Percentiles rank a stretch among this genome's conserved stretches.
phyloP scores from a whole-genome alignment of 2,797 vertebrate species.

The Mus spretus region DNA sequence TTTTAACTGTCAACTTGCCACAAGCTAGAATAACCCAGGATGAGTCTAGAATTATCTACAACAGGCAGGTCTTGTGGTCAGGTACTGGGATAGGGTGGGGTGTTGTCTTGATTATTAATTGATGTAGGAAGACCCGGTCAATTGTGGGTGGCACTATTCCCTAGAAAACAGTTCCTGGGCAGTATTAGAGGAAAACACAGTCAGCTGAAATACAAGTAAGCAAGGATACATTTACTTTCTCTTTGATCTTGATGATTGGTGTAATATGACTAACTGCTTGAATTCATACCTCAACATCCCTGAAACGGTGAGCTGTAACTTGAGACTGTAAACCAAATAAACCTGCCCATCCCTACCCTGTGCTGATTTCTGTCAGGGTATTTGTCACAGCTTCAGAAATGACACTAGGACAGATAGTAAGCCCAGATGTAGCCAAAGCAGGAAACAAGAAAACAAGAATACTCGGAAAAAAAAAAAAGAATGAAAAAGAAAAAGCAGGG shows the following conservation, averaged over 20 bases:
- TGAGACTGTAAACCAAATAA: neutral
- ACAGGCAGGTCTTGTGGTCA: neutral
- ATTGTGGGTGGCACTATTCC: neutral
- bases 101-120: neutral
- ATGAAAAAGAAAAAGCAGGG: neutral
- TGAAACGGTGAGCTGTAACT: neutral
- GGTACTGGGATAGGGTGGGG: neutral
- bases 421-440: neutral
- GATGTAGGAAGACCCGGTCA: neutral
- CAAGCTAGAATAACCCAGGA: neutral
- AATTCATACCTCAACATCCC: too few relatives aligned
- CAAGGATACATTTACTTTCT: neutral
- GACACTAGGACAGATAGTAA: neutral
- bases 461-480: neutral
- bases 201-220: neutral
- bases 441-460: neutral
- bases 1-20: neutral
- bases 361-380: neutral
- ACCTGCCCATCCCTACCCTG: neutral
- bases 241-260: neutral
- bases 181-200: neutral
- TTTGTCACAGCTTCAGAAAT: neutral
- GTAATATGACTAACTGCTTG: neutral
- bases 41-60: neutral
- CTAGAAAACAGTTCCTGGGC: neutral